Base-by-base conservation (phyloP, 2,888 invertebrate genomes). In the Schrankia costaestrigalis region DNA sequence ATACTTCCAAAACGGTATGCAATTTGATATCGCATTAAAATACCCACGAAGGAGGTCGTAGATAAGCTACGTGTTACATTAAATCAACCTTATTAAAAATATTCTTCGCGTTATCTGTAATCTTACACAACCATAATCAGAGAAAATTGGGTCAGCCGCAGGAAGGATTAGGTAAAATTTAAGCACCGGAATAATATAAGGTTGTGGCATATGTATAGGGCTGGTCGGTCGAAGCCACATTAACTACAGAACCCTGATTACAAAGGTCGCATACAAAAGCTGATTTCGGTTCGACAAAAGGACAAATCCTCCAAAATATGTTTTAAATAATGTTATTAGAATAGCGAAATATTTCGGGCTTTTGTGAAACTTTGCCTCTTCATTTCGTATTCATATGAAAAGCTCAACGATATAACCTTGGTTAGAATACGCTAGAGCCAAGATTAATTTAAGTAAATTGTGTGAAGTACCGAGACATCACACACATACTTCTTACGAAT, bases 111-210 rank as follows among this genome's bases (percentile, higher is more conserved):
- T 64, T 71, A 74, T 69, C 66, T 64, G 42, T 62, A 59, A 72
- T 72, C 73, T 74, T 57, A 55, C 59, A 61, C 46, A 62, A 56
- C 57, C 63, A 59, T 70, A 66, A 66, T 71, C 63, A 58, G 56
- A 60, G 54, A 34, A 47, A 68, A 71, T 57, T 64, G 55, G 71
- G 68, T 62, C 63, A 59, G 51, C 30, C 35, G 48, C 49, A 46
- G 56, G 53, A 56, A 59, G 70, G 76, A 70, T 77, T 74, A 72
- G 56, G 60, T 61, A 58, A 71, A 76, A 75, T 72, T 72, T 71
- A 70, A 77, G 69, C 63, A 70, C 62, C 67, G 53, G 47, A 66
- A 72, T 72, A 68, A 72, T 71, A 66, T 51, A 57, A 55, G 41
- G 53, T 37, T 30, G 41, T 26, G 46, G 46, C 41, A 41, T 23